phyloP scores from a whole-genome alignment of 2,888 invertebrate species.

The Ormyrus labotus region DNA sequence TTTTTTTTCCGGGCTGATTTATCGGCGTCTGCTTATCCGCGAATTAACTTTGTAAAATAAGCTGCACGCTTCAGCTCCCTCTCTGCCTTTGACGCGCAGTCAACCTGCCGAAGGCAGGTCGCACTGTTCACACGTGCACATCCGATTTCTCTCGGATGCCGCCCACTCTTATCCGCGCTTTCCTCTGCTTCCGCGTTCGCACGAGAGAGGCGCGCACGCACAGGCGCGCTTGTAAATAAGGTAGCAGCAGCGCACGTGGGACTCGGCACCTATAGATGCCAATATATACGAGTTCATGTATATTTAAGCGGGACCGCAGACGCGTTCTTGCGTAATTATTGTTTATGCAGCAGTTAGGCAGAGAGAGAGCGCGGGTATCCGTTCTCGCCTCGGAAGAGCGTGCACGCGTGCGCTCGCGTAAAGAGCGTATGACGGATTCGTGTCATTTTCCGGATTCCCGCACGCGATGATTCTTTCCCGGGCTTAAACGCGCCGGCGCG shows the following conservation, averaged over 20 bases:
- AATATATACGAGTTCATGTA: conserved; percentile 45
- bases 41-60: not conserved
- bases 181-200: not conserved
- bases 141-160: conserved; percentile 62
- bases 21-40: conserved; percentile 32
- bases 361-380: conserved; percentile 36
- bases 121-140: conserved; percentile 71
- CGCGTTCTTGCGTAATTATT: conserved; percentile 64
- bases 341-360: conserved; percentile 63
- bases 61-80: too few relatives aligned
- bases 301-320: conserved; percentile 29
- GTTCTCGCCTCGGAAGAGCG: not conserved
- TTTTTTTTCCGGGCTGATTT: conserved; percentile 18
- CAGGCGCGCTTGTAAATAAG: conserved; percentile 34
- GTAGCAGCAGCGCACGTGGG: conserved; percentile 27
- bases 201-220: not conserved
- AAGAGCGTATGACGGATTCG: conserved; percentile 63
- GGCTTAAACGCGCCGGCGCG: conserved; percentile 52
- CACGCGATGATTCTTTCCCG: too few relatives aligned
- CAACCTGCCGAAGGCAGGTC: conserved; percentile 56
- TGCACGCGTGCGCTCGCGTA: conserved; percentile 54
- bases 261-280: conserved; percentile 24
- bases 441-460: conserved; percentile 64
- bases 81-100: too few relatives aligned
- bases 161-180: not conserved